These are phyloP conservation scores for Eurystomus glaucurus DNA, from an alignment of 2,797 vertebrate genomes.

Conservation along the genomic window DNA sequence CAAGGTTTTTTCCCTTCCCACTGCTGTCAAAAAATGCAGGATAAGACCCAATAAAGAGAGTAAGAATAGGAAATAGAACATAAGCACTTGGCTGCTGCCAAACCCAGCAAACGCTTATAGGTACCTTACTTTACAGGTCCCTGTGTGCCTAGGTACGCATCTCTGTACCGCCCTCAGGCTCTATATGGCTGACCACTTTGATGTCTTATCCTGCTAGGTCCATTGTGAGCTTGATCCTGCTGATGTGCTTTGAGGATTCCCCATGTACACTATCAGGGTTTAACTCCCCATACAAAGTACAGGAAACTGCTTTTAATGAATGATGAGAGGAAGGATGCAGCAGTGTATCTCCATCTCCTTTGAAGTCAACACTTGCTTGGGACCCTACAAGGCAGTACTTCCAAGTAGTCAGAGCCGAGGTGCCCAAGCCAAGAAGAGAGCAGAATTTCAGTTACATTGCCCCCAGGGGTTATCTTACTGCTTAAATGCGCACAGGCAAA, in stretches of 20 bases:
- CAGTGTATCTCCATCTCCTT: not conserved
- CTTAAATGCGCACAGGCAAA: not conserved
- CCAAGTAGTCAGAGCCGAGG: not conserved
- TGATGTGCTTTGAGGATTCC: not conserved
- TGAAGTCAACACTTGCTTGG: not conserved
- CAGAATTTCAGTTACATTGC: not conserved
- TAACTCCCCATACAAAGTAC: not conserved
- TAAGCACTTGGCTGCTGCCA: not conserved
- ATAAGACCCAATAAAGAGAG: not conserved
- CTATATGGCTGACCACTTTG: not conserved
- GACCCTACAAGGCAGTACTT: not conserved
- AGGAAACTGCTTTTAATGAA: not conserved
- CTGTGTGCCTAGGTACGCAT: not conserved
- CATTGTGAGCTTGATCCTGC: not conserved
- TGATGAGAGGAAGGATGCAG: not conserved
- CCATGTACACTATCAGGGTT: not conserved
- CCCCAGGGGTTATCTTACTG: fast-evolving
- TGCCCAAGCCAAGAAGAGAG: not conserved
- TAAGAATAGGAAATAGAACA: not conserved
- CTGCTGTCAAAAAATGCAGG: not conserved
- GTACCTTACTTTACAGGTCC: not conserved
- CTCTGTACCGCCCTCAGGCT: not conserved
- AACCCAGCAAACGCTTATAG: not conserved
- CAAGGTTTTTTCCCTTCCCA: fast-evolving
- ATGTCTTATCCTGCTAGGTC: not conserved